Base-by-base conservation (phyloP, 2,888 invertebrate genomes). In the Phortica okadai region DNA sequence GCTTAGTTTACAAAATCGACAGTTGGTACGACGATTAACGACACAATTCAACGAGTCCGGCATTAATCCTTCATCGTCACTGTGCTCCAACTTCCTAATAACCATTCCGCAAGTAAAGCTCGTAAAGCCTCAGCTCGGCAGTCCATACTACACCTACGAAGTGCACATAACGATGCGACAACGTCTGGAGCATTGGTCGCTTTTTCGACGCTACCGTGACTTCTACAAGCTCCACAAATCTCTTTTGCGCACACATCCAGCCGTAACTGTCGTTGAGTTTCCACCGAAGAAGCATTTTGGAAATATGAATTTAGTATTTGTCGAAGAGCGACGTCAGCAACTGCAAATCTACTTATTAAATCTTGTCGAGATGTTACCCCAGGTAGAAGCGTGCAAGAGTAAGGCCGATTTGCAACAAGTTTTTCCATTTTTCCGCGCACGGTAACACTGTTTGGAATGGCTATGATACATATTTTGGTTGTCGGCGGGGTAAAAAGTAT, bases 231-330 rank as follows among this genome's bases (percentile, higher is more conserved):
- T 98, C 44, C 97, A 98, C 90, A 94, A 94, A 79, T 95, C 96
- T 83, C 74, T 91, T 56, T 92, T 98, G 62, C 96, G 96, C 89
- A 97, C 97, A 89, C 94, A 95, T 88, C 96, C 97, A 89, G 94
- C 95, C 0, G 94, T 98, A 74, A 94, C 94, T 5, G 94, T 95
- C 0, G 96, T 97, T 89, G 96, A 97, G 89, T 98, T 99, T 92
- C 98, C 99, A 8, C 98, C 97, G 0, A 99, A 99, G 92, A 98
- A 98, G 92, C 96, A 97, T 76, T 93, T 99, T 84, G 96, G 98
- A 44, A 98, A 97, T 92, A 97, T 97, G 93, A 96, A 96, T 90
- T 94, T 95, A 0, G 93, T 94, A 80, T 94, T 98, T 89, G 98
- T 99, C 44, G 98, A 98, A 91, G 95, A 95, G 81, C 93, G 99